These are phyloP conservation scores for Spodoptera exigua DNA, from an alignment of 2,888 invertebrate species.

Conservation along the genomic window DNA sequence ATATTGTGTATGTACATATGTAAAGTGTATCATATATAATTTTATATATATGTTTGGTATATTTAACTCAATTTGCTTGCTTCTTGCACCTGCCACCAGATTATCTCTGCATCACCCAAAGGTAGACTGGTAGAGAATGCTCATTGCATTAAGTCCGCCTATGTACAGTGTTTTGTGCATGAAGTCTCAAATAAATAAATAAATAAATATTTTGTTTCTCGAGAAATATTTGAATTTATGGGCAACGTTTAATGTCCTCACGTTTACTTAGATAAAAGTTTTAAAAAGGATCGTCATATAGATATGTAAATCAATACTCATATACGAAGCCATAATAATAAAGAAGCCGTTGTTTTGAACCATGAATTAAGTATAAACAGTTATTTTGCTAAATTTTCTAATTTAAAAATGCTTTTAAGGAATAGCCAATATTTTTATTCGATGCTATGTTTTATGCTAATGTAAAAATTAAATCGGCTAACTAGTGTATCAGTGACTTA, in stretches of 20 bases:
- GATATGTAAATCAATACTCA: conserved; percentile 37
- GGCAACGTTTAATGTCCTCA: conserved; percentile 17
- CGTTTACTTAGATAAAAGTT: conserved; percentile 24
- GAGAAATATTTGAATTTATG: conserved; percentile 9
- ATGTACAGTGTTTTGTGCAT: too few species aligned
- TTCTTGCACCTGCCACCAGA: too few species aligned
- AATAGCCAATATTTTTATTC: conserved; percentile 36
- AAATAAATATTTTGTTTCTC: too few species aligned
- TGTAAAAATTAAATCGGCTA: conserved; percentile 23
- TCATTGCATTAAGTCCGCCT: too few species aligned
- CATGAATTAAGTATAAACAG: conserved; percentile 43
- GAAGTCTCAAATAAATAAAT: too few species aligned
- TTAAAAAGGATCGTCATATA: conserved; percentile 4
- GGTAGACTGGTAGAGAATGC: too few species aligned
- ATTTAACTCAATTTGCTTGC: too few species aligned
- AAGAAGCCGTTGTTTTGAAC: conserved; percentile 35
- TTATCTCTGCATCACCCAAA: too few species aligned
- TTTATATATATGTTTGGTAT: too few species aligned
- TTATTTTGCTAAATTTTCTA: conserved; percentile 48
- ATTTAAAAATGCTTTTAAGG: conserved; percentile 33
- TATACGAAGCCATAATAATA: conserved; percentile 40
- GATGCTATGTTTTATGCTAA: conserved; percentile 28
- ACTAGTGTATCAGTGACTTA: conserved; percentile 39
- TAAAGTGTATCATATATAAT: too few species aligned
- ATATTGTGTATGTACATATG: too few species aligned